Evolutionary conservation across 2,113 vertebrate species (phyloP).

Genomic region (Sarotherodon lohbergeri): DNA sequence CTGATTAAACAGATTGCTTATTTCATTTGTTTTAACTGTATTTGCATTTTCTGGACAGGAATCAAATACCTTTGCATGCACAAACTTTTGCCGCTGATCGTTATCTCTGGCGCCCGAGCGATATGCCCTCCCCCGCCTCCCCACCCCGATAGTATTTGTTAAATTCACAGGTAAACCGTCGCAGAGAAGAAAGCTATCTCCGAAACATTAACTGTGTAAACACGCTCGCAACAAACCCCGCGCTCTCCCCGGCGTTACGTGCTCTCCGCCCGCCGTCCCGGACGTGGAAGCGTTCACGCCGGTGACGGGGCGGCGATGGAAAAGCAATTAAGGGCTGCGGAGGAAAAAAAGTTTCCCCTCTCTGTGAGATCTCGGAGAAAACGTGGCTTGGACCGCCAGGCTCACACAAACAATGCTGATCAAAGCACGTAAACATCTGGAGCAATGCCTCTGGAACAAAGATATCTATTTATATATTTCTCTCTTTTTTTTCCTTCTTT

Average conservation of each 20-base stretch:
- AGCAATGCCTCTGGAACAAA: constrained; percentile 35
- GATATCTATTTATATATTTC: constrained; percentile 25
- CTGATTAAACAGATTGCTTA: constrained; percentile 49
- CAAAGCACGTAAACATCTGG: constrained; percentile 62
- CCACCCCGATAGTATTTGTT: constrained; percentile 2
- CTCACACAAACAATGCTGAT: constrained; percentile 58
- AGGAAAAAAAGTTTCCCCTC: constrained; percentile 55
- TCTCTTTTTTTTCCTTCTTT: not conserved
- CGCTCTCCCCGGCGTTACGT: not conserved
- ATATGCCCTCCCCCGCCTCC: not conserved
- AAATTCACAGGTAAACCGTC: not conserved
- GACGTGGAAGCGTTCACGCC: constrained; percentile 10
- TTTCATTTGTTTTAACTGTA: constrained; percentile 36
- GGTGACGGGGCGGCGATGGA: constrained; percentile 44
- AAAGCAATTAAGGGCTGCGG: constrained; percentile 59
- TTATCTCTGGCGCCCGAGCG: constrained; percentile 19
- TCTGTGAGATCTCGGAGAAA: constrained; percentile 35
- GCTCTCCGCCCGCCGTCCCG: constrained; percentile 24
- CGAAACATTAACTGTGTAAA: constrained; percentile 50
- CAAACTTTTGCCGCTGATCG: constrained; percentile 11
- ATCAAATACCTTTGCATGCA: constrained; percentile 38
- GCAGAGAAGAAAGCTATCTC: constrained; percentile 30
- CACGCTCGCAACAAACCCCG: not conserved
- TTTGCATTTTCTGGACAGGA: constrained; percentile 49
- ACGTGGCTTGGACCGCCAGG: constrained; percentile 1